A percentile compares a stretch with the other conserved stretches of the same genome.
phyloP scores from a whole-genome alignment of 1,140 invertebrate species.

The Armadillidium nasatum region DNA sequence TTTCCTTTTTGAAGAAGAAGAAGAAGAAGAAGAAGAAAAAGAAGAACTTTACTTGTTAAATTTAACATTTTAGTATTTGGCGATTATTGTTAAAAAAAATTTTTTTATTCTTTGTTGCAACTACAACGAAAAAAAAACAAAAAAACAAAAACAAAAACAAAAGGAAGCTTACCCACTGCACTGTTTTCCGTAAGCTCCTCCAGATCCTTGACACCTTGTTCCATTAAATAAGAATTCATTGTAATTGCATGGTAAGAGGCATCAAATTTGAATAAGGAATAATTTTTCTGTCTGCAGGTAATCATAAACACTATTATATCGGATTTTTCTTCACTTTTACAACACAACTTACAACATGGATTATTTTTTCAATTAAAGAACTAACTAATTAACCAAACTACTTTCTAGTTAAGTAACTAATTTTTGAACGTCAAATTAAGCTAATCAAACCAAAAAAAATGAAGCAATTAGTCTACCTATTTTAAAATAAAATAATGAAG shows the following conservation, averaged over 20 bases:
- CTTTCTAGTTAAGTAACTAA: too few species aligned
- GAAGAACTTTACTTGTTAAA: too few species aligned
- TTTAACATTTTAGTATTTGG: too few species aligned
- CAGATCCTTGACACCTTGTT: constrained; percentile 47
- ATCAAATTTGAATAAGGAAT: constrained; percentile 69
- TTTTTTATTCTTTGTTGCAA: too few species aligned
- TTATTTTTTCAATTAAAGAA: constrained; percentile 51
- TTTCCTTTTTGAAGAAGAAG: too few species aligned
- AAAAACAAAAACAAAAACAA: background rate
- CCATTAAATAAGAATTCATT: constrained; percentile 62
- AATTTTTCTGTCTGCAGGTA: constrained; percentile 30
- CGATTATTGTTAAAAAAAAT: too few species aligned
- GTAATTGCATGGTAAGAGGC: constrained; percentile 67
- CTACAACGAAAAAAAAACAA: background rate
- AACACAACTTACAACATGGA: constrained; percentile 40
- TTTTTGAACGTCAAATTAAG: too few species aligned
- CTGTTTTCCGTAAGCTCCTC: background rate
- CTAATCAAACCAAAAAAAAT: too few species aligned
- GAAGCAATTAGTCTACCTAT: too few species aligned
- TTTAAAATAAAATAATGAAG: too few species aligned
- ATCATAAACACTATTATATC: background rate
- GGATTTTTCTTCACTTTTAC: background rate
- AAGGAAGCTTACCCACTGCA: background rate
- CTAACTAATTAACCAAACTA: constrained; percentile 3
- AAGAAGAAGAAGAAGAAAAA: too few species aligned